Percentiles rank a stretch among this genome's conserved stretches.
phyloP scores from a whole-genome alignment of 2,113 vertebrate species.

The Chamaea fasciata region DNA sequence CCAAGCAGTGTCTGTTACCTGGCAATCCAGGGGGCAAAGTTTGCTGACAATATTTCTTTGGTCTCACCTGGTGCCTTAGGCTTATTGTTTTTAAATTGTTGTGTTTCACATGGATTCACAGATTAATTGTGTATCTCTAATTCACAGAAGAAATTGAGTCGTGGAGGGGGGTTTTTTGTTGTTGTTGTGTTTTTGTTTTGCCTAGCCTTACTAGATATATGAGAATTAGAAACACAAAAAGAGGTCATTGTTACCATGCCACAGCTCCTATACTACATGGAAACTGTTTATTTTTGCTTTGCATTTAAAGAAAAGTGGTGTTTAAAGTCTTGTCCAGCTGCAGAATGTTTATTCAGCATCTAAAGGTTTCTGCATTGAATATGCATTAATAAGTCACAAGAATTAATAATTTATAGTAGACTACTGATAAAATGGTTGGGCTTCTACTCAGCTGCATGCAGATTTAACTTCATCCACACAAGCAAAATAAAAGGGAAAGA shows the following conservation, averaged over 20 bases:
- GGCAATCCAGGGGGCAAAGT: neutral
- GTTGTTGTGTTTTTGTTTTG: neutral
- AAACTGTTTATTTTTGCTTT: neutral
- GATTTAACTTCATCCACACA: neutral
- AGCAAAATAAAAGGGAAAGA: neutral
- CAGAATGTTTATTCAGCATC: neutral
- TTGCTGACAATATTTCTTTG: neutral
- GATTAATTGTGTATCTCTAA: neutral
- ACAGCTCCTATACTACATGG: neutral
- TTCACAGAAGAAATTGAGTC: neutral
- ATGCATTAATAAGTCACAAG: neutral
- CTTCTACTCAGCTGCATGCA: neutral
- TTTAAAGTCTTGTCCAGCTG: neutral
- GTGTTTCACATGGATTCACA: neutral
- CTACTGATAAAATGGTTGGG: neutral
- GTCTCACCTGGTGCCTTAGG: neutral
- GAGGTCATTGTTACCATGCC: neutral
- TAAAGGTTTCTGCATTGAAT: neutral
- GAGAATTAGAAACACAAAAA: neutral
- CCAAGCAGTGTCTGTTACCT: neutral
- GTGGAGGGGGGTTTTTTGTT: too few species aligned
- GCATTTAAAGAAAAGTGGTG: neutral
- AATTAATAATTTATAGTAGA: conserved; percentile 41
- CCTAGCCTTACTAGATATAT: neutral
- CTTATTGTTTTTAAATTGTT: neutral